phyloP scores from a whole-genome alignment of 1,140 invertebrate genomes.

The Lamellibrachia luymesi region DNA sequence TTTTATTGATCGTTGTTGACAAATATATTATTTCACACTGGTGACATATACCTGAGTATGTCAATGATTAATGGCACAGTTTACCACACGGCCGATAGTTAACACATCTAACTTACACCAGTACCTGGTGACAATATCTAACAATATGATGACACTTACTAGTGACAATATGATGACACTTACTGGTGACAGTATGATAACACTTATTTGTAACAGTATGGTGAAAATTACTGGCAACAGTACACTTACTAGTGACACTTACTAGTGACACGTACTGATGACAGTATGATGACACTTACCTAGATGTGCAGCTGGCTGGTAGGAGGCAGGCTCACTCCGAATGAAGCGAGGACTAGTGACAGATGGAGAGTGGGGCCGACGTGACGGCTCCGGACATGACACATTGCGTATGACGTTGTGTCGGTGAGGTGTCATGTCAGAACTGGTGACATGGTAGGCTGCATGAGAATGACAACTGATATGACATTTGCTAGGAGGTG shows the following conservation, averaged over 20 bases:
- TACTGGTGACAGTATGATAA: not conserved
- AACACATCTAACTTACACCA: too few species aligned
- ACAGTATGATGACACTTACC: constrained; percentile 9
- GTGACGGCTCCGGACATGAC: constrained; percentile 14
- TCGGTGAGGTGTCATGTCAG: constrained; percentile 16
- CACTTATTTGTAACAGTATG: not conserved
- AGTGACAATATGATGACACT: not conserved
- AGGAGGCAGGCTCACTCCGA: constrained; percentile 29
- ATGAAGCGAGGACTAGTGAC: constrained; percentile 30
- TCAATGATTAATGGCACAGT: too few species aligned
- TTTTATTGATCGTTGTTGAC: too few species aligned
- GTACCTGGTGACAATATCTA: not conserved
- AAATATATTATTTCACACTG: too few species aligned
- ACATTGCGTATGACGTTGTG: constrained; percentile 13
- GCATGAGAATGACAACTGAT: not conserved
- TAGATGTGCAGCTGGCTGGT: not conserved
- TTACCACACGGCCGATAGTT: too few species aligned
- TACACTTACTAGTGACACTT: not conserved
- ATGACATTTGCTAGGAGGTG: not conserved
- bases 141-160: not conserved
- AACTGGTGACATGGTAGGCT: constrained; percentile 17
- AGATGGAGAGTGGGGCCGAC: constrained; percentile 28
- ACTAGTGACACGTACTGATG: not conserved
- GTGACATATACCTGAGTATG: too few species aligned
- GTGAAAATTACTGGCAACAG: not conserved